phyloP scores from a whole-genome alignment of 1,140 invertebrate species.

The Eupristina koningsbergeri region DNA sequence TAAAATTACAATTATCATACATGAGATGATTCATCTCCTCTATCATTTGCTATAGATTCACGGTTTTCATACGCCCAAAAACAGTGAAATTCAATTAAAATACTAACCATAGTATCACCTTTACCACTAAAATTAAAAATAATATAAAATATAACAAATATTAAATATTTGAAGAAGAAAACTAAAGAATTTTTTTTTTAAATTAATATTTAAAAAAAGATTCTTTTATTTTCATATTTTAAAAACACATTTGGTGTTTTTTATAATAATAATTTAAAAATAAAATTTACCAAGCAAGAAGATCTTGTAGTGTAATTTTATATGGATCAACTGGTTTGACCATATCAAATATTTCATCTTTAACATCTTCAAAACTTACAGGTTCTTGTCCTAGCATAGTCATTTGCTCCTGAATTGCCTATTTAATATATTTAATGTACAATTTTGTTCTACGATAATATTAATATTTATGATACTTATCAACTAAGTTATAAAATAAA shows the following conservation, averaged over 20 bases:
- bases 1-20: constrained; percentile 59
- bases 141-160: background rate
- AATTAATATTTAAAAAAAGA: background rate
- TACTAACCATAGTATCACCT: constrained; percentile 93
- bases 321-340: constrained; percentile 89
- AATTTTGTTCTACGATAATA: too few relatives aligned
- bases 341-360: constrained; percentile 99
- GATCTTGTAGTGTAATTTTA: constrained; percentile 90
- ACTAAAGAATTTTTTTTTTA: too few relatives aligned
- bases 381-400: constrained; percentile 86
- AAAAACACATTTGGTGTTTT: too few relatives aligned
- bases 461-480: too few relatives aligned
- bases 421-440: constrained; percentile 52
- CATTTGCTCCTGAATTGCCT: constrained; percentile 94
- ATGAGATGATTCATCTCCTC: constrained; percentile 70
- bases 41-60: constrained; percentile 82
- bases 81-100: constrained; percentile 95
- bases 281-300: constrained; percentile 75
- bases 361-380: constrained; percentile 93
- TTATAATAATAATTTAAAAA: constrained; percentile 33
- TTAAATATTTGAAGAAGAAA: too few relatives aligned
- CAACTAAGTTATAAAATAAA: too few relatives aligned
- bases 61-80: constrained; percentile 97
- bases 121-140: constrained; percentile 80
- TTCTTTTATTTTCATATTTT: too few relatives aligned